Base-by-base conservation (phyloP, 2,797 vertebrate genomes). In the Australoheros facetus region DNA sequence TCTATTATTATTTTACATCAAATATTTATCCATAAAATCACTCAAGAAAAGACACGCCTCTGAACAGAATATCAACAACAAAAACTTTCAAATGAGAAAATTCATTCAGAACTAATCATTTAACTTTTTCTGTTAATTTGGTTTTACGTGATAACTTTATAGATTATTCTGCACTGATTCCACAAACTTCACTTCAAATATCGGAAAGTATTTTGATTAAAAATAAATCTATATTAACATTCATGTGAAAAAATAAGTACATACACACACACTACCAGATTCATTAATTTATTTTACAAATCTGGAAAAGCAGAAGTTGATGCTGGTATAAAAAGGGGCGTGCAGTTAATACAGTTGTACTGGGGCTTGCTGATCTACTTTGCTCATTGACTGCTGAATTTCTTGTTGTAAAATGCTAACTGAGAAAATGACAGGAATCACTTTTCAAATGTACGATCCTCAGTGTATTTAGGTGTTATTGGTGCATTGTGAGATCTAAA, bases 261-360 rank as follows among this genome's bases (percentile, higher is more conserved):
- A 42, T 1, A 32, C 16, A 57, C 6, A 57, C 6, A 62, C 12
- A 62, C 7, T 23, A 2, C 3, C 7, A 21, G 53, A 21, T n/a
- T 21, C 2, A 37, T 37, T 11, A 1, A 11, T 21, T 54, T 21
- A 5, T n/a, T 9, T 11, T 21, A 23, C 4, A 64, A 0, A 64
- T 0, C 4, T 0, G 0, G 21, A 28, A 19, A 66, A 66, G 62
- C 39, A 19, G 13, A 4, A 17, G 62, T 28, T 66, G 23, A 26
- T 64, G 21, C 39, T 6, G 14, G 37, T 7, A 45, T 45, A 17
- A 66, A 66, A 45, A 48, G 23, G 8, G 60, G 23, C 5, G 4
- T 23, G 26, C 39, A 45, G 1, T 66, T 48, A 66, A 45, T 28
- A 23, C 39, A 45, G 60, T 28, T 48, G 16, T 69, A 45, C 23